These are phyloP conservation scores for Empidonax traillii DNA, from an alignment of 2,113 vertebrate species.

Conservation along the genomic window DNA sequence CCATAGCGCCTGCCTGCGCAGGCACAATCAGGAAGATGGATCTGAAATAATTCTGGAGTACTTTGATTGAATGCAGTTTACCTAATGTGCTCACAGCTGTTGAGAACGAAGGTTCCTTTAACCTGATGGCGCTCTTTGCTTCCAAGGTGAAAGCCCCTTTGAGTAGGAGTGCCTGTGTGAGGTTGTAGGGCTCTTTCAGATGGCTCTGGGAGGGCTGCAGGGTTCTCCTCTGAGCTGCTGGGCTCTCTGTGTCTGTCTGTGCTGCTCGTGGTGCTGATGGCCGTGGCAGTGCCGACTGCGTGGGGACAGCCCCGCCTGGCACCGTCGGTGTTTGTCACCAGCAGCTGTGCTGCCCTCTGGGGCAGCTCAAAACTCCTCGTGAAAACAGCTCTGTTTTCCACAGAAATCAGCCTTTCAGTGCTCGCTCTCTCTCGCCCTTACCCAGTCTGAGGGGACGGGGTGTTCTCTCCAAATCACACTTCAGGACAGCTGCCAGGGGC, in stretches of 20 bases:
- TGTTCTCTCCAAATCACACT: background rate
- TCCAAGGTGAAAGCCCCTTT: background rate
- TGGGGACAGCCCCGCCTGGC: conserved; percentile 16
- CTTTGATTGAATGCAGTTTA: background rate
- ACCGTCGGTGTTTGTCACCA: conserved; percentile 30
- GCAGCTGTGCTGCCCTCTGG: background rate
- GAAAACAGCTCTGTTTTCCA: conserved; percentile 43
- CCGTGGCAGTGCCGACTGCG: background rate
- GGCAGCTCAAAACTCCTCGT: background rate
- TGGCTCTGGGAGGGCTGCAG: background rate
- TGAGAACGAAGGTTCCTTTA: background rate
- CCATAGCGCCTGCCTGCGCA: background rate
- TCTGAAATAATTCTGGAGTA: background rate
- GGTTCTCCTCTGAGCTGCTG: background rate
- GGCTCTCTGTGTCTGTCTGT: background rate
- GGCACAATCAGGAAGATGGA: background rate
- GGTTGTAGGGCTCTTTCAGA: background rate
- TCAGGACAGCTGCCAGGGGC: background rate
- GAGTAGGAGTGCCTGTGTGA: background rate
- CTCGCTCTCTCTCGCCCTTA: background rate
- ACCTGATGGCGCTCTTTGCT: background rate
- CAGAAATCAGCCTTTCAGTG: background rate
- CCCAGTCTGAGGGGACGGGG: background rate
- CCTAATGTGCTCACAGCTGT: background rate
- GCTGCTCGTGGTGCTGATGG: background rate